phyloP scores from a whole-genome alignment of 1,140 invertebrate genomes.

The Drosophila arizonae region DNA sequence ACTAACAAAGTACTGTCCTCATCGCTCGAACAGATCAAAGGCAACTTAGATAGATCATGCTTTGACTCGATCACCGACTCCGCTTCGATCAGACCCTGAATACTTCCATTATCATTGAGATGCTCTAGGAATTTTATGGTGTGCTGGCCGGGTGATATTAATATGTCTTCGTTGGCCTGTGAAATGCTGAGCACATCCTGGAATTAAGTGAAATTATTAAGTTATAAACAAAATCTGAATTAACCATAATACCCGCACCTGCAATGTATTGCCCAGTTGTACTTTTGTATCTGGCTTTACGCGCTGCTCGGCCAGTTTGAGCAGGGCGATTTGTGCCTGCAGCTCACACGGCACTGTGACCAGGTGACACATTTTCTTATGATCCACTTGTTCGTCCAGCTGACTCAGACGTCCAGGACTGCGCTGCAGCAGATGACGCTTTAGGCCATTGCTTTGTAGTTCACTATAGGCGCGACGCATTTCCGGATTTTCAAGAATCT shows the following conservation, averaged over 20 bases:
- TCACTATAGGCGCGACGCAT: constrained; percentile 84
- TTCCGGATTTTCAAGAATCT: constrained; percentile 85
- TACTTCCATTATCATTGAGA: constrained; percentile 63
- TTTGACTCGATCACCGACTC: constrained; percentile 11
- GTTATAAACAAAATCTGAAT: neutral
- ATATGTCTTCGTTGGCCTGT: constrained; percentile 65
- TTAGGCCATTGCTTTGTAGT: constrained; percentile 60
- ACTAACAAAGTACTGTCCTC: constrained; percentile 83
- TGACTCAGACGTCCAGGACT: constrained; percentile 42
- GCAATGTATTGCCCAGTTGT: constrained; percentile 72
- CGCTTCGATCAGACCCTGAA: constrained; percentile 45
- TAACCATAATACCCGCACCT: constrained; percentile 29
- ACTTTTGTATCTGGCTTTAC: constrained; percentile 43
- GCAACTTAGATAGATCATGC: constrained; percentile 39
- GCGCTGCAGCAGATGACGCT: constrained; percentile 42
- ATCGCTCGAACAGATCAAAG: constrained; percentile 77
- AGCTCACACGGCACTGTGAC: constrained; percentile 84
- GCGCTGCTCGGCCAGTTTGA: constrained; percentile 78
- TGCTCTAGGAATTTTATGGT: constrained; percentile 75
- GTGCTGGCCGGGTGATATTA: constrained; percentile 67
- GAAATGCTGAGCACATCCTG: constrained; percentile 83
- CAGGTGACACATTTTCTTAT: constrained; percentile 79
- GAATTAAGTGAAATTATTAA: neutral
- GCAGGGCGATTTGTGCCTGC: constrained; percentile 83
- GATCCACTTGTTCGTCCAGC: constrained; percentile 13